Evolutionary conservation across 2,797 vertebrate species (phyloP).

Genomic region (Taeniopygia guttata): DNA sequence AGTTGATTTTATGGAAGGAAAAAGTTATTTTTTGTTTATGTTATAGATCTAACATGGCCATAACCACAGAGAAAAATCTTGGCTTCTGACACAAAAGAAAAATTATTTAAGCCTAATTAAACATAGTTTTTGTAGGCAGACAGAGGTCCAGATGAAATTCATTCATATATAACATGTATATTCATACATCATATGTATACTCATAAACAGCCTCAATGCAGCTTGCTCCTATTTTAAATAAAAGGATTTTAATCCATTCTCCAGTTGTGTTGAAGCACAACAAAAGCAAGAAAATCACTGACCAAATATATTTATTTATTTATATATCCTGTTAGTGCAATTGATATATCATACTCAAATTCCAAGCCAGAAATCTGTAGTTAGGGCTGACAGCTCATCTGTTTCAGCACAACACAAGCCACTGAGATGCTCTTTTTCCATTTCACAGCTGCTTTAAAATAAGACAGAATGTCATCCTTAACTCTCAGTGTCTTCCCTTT

Average conservation of each 20-base stretch:
- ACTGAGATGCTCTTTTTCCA: not conserved
- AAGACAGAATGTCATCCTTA: not conserved
- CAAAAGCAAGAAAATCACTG: not conserved
- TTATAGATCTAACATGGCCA: not conserved
- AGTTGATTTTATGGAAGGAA: not conserved
- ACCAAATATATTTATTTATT: not conserved
- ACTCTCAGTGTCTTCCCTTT: not conserved
- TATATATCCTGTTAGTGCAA: not conserved
- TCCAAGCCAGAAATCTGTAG: not conserved
- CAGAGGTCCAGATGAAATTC: not conserved
- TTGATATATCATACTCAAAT: not conserved
- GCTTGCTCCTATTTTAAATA: not conserved
- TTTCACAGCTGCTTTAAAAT: not conserved
- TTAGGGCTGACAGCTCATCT: conserved; percentile 7
- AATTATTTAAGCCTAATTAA: too few species aligned
- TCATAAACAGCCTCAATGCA: not conserved
- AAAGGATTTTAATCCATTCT: not conserved
- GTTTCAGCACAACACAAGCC: not conserved
- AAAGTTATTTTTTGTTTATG: not conserved
- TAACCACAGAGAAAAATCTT: not conserved
- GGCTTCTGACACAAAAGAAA: not conserved
- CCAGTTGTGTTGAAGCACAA: not conserved
- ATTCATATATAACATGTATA: not conserved
- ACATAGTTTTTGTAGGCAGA: not conserved
- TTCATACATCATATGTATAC: not conserved